Conservation (phyloP, 2,888 invertebrate species). For the Cremastobaeus sp. region DNA sequence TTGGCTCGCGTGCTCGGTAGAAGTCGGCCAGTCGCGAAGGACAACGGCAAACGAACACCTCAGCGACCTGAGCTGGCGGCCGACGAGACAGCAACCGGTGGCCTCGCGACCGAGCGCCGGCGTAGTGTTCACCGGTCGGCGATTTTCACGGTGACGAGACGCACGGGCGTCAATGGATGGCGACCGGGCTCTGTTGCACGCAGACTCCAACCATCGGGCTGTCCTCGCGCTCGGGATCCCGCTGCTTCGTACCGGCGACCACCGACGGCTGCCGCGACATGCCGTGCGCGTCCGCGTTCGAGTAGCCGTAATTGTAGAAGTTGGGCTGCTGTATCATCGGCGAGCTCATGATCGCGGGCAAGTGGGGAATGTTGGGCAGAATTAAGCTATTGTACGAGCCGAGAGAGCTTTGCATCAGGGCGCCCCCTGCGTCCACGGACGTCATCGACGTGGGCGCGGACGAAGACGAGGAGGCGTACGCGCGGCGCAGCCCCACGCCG, state of each 20-base stretch:
- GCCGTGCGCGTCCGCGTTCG: conserved; percentile 73
- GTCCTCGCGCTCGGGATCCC: conserved; percentile 81
- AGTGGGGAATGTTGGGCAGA: conserved; percentile 78
- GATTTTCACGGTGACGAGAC: conserved; percentile 17
- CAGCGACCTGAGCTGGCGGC: neutral
- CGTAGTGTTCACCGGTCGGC: neutral
- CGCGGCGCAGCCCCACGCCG: conserved; percentile 68
- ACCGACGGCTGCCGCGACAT: conserved; percentile 72
- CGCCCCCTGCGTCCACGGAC: conserved; percentile 74
- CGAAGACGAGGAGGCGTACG: conserved; percentile 68
- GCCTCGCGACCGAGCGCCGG: neutral
- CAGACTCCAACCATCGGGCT: conserved; percentile 93
- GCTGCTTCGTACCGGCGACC: conserved; percentile 73
- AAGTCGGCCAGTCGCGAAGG: conserved; percentile 11
- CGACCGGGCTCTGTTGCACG: conserved; percentile 95
- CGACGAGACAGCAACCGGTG: neutral
- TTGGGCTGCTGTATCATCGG: conserved; percentile 75
- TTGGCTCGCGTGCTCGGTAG: conserved; percentile 36
- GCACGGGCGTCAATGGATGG: conserved; percentile 84
- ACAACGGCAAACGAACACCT: neutral
- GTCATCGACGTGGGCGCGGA: conserved; percentile 74
- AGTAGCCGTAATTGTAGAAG: conserved; percentile 75
- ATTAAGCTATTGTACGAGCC: conserved; percentile 78
- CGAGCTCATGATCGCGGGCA: conserved; percentile 74
- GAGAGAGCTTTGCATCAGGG: conserved; percentile 79